These are phyloP conservation scores for Macquaria ambigua DNA, from an alignment of 2,113 vertebrate genomes.

Conservation along the genomic window DNA sequence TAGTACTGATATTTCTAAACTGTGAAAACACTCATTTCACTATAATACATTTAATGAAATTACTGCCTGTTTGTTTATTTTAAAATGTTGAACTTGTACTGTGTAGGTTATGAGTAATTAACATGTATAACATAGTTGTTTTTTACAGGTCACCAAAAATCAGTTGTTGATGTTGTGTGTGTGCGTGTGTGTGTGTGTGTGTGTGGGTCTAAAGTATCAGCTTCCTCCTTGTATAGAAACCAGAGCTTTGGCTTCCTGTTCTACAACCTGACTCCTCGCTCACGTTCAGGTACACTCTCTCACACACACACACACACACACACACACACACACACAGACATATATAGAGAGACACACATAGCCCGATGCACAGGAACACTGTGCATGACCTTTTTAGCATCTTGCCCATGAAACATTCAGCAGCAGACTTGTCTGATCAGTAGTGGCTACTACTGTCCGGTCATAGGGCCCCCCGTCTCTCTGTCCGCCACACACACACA, in stretches of 20 bases:
- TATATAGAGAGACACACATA: neutral
- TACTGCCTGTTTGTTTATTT: neutral
- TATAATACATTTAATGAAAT: neutral
- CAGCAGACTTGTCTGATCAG: constrained; percentile 50
- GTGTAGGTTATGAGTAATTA: neutral
- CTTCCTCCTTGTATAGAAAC: constrained; percentile 71
- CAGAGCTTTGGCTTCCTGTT: constrained; percentile 76
- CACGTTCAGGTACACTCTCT: constrained; percentile 25
- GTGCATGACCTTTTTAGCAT: constrained; percentile 22
- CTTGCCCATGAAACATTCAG: constrained; percentile 74
- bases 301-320: neutral
- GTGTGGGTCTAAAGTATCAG: constrained; percentile 41
- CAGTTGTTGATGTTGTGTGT: constrained; percentile 9
- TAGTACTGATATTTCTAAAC: neutral
- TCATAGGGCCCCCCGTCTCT: neutral
- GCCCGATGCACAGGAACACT: neutral
- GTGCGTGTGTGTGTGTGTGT: neutral
- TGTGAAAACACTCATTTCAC: neutral
- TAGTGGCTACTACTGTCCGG: neutral
- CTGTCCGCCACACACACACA: neutral
- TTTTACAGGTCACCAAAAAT: constrained; percentile 25
- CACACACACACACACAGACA: neutral
- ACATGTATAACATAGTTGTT: neutral
- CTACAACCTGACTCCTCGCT: constrained; percentile 69
- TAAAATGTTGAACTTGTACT: neutral